phyloP scores from a whole-genome alignment of 2,113 vertebrate species.

The Varanus salvator region DNA sequence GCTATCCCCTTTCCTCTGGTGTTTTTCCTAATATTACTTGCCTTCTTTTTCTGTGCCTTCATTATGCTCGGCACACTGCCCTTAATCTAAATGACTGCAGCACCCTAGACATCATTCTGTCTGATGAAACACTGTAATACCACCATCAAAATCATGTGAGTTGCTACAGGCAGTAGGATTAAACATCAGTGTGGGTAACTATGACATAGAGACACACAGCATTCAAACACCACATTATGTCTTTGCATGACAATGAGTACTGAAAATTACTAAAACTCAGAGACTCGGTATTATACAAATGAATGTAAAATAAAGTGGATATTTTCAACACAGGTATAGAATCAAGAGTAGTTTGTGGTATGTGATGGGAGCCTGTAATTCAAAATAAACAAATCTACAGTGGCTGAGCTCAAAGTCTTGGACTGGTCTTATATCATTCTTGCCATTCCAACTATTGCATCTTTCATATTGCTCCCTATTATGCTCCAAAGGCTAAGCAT shows the following conservation, averaged over 20 bases:
- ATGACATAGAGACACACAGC: background rate
- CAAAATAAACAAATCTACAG: background rate
- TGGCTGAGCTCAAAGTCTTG: background rate
- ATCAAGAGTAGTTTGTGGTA: background rate
- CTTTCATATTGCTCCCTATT: background rate
- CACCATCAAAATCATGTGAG: background rate
- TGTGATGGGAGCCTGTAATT: background rate
- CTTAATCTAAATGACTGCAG: background rate
- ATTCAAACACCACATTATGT: background rate
- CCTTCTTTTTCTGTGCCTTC: background rate
- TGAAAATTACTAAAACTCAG: background rate
- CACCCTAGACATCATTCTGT: background rate
- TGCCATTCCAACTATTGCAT: background rate
- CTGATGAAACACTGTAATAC: background rate
- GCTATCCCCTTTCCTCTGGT: background rate
- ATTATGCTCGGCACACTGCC: background rate
- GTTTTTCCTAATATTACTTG: background rate
- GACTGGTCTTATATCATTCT: background rate
- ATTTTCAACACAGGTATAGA: background rate
- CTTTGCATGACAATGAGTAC: background rate
- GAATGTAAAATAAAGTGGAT: background rate
- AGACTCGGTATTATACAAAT: background rate
- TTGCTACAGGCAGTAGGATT: background rate
- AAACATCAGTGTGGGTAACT: background rate
- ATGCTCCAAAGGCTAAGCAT: background rate